Conservation (phyloP, 2,797 vertebrate genomes). For the Glossophaga mutica region DNA sequence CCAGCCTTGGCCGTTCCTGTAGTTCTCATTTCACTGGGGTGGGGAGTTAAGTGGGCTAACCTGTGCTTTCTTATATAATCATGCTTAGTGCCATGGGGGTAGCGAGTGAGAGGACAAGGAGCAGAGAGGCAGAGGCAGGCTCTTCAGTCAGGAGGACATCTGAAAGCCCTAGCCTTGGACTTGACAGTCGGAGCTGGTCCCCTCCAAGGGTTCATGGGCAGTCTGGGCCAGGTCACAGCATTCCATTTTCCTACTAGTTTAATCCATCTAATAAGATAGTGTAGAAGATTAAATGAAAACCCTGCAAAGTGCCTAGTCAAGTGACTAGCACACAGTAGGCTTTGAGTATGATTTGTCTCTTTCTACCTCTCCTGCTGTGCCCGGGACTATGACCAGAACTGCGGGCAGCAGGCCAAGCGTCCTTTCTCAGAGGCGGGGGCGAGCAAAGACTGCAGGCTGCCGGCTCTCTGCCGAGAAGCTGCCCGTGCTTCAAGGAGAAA, state of each 20-base stretch:
- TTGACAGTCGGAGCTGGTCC: background rate
- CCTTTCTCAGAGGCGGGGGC: background rate
- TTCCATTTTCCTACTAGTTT: background rate
- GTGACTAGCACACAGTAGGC: background rate
- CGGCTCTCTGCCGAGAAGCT: background rate
- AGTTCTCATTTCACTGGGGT: background rate
- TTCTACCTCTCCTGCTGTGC: background rate
- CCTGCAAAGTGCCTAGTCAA: background rate
- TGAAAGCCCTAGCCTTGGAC: background rate
- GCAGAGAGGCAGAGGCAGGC: background rate
- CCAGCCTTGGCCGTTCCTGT: background rate
- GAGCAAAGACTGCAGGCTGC: background rate
- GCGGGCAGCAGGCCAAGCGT: background rate
- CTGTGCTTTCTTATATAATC: background rate
- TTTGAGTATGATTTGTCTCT: background rate
- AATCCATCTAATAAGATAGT: background rate
- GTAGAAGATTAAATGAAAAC: background rate
- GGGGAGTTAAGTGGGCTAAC: background rate
- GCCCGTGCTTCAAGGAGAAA: background rate
- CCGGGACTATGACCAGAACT: background rate
- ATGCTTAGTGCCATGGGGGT: background rate
- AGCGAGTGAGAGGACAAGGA: background rate
- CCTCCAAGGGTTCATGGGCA: background rate
- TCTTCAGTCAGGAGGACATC: background rate
- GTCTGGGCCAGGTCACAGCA: background rate